A percentile compares a stretch with the other conserved stretches of the same genome.
Conservation (phyloP, 2,113 vertebrate species). For the Syngnathus floridae region DNA sequence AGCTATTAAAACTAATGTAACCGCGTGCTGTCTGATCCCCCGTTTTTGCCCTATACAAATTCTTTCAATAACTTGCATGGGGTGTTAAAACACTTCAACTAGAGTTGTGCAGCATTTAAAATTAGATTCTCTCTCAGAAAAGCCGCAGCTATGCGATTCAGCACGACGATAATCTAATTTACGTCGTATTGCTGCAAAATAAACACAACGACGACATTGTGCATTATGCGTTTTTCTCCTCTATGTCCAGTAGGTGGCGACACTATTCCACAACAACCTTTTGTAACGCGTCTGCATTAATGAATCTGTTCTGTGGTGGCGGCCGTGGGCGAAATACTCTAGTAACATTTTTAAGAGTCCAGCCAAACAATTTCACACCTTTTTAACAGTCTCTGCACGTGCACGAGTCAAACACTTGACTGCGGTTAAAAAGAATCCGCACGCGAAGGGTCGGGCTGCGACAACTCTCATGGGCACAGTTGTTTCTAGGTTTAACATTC, state of each 20-base stretch:
- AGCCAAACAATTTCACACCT: conserved; percentile 52
- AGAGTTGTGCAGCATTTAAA: background rate
- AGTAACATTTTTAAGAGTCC: conserved; percentile 42
- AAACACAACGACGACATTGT: no score
- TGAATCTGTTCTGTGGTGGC: conserved; percentile 20
- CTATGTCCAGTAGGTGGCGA: conserved; percentile 76
- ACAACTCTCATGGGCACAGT: background rate
- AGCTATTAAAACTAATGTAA: background rate
- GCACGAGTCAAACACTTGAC: conserved; percentile 11
- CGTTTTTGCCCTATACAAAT: background rate
- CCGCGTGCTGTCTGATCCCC: background rate
- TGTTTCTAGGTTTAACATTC: no score
- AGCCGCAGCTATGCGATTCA: no score
- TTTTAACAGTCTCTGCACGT: conserved; percentile 38
- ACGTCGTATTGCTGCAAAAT: background rate
- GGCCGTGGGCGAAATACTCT: conserved; percentile 13
- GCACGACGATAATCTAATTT: no score
- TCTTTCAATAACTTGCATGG: background rate
- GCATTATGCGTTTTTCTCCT: background rate
- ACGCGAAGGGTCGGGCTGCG: background rate
- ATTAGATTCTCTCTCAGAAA: background rate
- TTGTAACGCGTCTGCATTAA: conserved; percentile 4
- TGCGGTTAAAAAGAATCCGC: conserved; percentile 10
- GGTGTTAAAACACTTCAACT: background rate
- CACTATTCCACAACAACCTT: conserved; percentile 67